Percentiles rank a stretch among this genome's conserved stretches.
These are phyloP conservation scores for Anas platyrhynchos DNA, from an alignment of 2,113 vertebrate genomes.

Conservation along the genomic window DNA sequence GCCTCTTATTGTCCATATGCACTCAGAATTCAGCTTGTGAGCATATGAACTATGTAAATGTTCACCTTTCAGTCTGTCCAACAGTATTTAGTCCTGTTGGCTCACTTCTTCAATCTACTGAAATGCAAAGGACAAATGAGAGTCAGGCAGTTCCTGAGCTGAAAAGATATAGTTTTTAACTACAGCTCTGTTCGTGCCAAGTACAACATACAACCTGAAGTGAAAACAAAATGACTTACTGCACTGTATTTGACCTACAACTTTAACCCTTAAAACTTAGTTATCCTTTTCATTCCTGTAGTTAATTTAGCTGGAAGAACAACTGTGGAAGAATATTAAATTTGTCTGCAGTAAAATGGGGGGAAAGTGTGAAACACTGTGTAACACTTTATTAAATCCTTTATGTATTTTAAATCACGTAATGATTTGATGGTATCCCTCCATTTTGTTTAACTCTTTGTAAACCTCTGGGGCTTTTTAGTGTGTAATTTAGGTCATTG, in stretches of 20 bases:
- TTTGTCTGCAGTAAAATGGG: not conserved
- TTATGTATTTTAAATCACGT: not conserved
- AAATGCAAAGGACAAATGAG: not conserved
- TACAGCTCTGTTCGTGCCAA: not conserved
- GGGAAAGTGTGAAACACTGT: not conserved
- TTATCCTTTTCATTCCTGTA: not conserved
- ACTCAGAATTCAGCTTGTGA: not conserved
- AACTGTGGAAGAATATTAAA: not conserved
- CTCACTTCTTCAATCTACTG: not conserved
- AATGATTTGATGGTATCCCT: not conserved
- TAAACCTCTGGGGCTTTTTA: not conserved
- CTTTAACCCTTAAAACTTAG: not conserved
- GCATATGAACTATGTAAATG: not conserved
- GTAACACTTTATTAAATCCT: not conserved
- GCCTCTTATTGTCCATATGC: not conserved
- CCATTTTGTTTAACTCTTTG: not conserved
- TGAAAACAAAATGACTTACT: not conserved
- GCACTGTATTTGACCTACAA: conserved; percentile 4
- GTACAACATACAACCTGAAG: not conserved
- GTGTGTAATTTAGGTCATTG: not conserved
- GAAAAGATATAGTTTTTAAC: not conserved
- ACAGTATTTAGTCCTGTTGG: not conserved
- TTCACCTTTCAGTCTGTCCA: not conserved
- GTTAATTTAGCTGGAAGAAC: not conserved
- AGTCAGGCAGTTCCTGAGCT: not conserved